phyloP scores from a whole-genome alignment of 2,888 invertebrate species.

The Drosophila pseudotalamancana region DNA sequence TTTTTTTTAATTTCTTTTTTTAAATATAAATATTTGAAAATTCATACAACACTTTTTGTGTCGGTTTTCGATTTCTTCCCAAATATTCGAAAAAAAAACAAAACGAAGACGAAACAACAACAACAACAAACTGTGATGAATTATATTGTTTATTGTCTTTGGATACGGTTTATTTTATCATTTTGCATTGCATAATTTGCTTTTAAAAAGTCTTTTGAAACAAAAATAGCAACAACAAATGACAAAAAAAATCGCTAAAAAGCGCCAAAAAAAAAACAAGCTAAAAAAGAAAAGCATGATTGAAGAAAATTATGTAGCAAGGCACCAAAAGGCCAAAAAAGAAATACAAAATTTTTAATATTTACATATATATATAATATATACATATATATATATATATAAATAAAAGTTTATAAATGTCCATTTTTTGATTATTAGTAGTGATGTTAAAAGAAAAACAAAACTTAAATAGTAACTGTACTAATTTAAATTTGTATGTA shows the following conservation, averaged over 20 bases:
- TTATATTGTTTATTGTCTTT: conserved; percentile 58
- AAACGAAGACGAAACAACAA: conserved; percentile 53
- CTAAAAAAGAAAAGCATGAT: conserved; percentile 22
- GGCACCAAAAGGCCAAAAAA: conserved; percentile 32
- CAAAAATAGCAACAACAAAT: conserved; percentile 6
- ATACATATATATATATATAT: conserved; percentile 61
- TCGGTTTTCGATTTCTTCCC: conserved; percentile 21
- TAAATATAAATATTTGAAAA: not conserved
- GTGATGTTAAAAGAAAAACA: conserved; percentile 72
- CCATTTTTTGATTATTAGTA: conserved; percentile 83
- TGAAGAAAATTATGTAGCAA: conserved; percentile 26
- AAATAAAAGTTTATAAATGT: conserved; percentile 82
- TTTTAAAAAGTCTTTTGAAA: no score
- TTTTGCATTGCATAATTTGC: conserved; percentile 23
- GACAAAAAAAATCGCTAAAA: not conserved
- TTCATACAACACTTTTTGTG: conserved; percentile 34
- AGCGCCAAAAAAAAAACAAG: conserved; percentile 21
- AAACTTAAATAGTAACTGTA: conserved; percentile 67
- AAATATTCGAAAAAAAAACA: conserved; percentile 21
- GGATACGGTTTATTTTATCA: conserved; percentile 21
- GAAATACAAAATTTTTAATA: conserved; percentile 56
- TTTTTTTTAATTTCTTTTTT: no score
- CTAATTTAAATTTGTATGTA: conserved; percentile 65
- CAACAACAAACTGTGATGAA: conserved; percentile 76
- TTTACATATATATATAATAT: conserved; percentile 62